A percentile compares a stretch with the other conserved stretches of the same genome.
phyloP scores from a whole-genome alignment of 2,888 invertebrate species.

The Nomada lathburiana region DNA sequence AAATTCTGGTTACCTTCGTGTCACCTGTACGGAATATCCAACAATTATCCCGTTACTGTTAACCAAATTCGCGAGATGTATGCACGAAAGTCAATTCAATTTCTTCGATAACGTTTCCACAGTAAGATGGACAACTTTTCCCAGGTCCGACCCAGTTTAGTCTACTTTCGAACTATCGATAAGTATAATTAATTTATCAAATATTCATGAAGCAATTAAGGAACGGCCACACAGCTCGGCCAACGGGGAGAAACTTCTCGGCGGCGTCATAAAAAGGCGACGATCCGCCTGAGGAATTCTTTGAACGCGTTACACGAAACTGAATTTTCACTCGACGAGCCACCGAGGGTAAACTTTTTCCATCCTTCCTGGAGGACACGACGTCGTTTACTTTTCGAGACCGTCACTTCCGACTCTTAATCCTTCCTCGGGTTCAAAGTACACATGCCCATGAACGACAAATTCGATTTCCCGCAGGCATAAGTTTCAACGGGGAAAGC shows the following conservation, averaged over 20 bases:
- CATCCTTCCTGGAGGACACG: slow-evolving; percentile 42
- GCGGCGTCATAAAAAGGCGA: slow-evolving; percentile 17
- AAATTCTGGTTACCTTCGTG: background rate
- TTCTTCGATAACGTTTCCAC: too few relatives aligned
- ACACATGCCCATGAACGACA: slow-evolving; percentile 29
- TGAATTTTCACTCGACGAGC: slow-evolving; percentile 52
- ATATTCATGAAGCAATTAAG: slow-evolving; percentile 29
- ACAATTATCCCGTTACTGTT: background rate
- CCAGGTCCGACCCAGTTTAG: background rate
- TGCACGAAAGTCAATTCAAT: background rate
- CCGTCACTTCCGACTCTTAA: slow-evolving; percentile 47
- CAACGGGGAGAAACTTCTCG: slow-evolving; percentile 11
- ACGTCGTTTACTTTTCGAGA: slow-evolving; percentile 53
- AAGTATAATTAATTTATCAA: slow-evolving; percentile 20
- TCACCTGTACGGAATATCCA: background rate
- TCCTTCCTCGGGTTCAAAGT: slow-evolving; percentile 37
- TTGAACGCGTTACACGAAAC: slow-evolving; percentile 58
- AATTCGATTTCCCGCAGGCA: slow-evolving; percentile 49
- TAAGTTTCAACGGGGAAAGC: slow-evolving; percentile 31
- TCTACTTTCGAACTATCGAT: background rate
- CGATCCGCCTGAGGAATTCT: slow-evolving; percentile 28
- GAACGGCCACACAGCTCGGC: background rate
- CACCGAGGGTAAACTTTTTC: slow-evolving; percentile 51
- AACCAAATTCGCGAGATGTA: background rate
- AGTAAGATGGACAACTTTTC: background rate